Evolutionary conservation across 2,797 vertebrate species (phyloP).

Genomic region (Sebastes trivittatus): DNA sequence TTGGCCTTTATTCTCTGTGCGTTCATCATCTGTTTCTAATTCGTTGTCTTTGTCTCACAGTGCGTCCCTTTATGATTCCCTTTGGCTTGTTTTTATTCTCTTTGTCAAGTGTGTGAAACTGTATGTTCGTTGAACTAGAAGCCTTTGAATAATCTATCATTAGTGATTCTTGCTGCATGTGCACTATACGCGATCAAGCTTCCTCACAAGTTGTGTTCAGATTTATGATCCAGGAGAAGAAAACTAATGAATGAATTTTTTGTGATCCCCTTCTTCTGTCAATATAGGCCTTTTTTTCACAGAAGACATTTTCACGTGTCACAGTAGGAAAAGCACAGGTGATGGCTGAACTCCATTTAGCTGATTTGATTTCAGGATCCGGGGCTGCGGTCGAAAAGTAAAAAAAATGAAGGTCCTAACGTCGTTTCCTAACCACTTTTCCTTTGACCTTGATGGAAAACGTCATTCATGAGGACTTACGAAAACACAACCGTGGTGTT

Average conservation of each 20-base stretch:
- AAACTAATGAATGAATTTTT: neutral
- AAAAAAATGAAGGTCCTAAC: too few relatives aligned
- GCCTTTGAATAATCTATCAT: neutral
- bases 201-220: neutral
- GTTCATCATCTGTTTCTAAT: constrained; percentile 5
- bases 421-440: too few relatives aligned
- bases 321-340: too few relatives aligned
- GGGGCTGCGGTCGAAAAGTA: too few relatives aligned
- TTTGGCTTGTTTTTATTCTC: neutral
- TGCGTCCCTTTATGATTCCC: neutral
- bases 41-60: too few relatives aligned
- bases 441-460: too few relatives aligned
- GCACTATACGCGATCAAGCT: neutral
- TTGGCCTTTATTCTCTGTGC: neutral
- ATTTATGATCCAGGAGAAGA: neutral
- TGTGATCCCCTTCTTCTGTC: neutral
- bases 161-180: neutral
- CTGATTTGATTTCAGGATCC: neutral
- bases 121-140: neutral
- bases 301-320: neutral
- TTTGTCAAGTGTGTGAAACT: neutral
- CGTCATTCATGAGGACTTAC: too few relatives aligned
- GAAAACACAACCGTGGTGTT: too few relatives aligned
- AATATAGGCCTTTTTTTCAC: neutral
- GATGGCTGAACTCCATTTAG: neutral